These are phyloP conservation scores for Ectropis crepuscularia DNA, from an alignment of 2,888 invertebrate genomes.

Conservation along the genomic window DNA sequence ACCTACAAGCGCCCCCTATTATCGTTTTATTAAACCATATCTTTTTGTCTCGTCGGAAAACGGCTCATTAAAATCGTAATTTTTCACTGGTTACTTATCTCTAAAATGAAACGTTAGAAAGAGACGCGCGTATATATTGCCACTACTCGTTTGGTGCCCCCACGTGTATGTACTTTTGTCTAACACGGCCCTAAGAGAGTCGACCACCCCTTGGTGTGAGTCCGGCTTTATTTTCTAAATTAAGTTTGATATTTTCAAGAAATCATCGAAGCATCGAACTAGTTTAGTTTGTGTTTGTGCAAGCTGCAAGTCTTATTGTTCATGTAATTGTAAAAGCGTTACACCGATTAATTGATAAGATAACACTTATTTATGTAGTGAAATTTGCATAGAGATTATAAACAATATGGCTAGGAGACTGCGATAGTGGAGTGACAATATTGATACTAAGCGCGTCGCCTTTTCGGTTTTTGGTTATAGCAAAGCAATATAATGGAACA, in stretches of 20 bases:
- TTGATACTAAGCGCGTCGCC: slow-evolving; percentile 41
- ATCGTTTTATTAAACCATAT: no score
- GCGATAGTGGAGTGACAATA: slow-evolving; percentile 54
- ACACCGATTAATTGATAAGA: slow-evolving; percentile 57
- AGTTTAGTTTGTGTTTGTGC: background rate
- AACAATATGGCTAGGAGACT: slow-evolving; percentile 58
- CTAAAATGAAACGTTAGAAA: no score
- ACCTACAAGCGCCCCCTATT: no score
- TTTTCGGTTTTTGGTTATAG: slow-evolving; percentile 20
- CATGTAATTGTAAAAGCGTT: slow-evolving; percentile 11
- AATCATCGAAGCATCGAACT: no score
- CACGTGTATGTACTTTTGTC: no score
- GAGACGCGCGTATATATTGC: no score
- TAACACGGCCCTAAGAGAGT: no score
- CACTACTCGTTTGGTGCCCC: no score
- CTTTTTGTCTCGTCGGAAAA: no score
- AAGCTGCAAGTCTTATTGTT: background rate
- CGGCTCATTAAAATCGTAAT: no score
- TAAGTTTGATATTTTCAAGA: background rate
- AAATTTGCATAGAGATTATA: slow-evolving; percentile 65
- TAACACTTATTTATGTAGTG: slow-evolving; percentile 50
- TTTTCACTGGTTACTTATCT: no score
- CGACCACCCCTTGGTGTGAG: background rate
- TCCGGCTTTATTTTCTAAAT: background rate
- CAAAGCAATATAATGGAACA: slow-evolving; percentile 70